A percentile compares a stretch with the other conserved stretches of the same genome.
These are phyloP conservation scores for Sminthurides aquaticus DNA, from an alignment of 2,888 invertebrate species.

Conservation along the genomic window DNA sequence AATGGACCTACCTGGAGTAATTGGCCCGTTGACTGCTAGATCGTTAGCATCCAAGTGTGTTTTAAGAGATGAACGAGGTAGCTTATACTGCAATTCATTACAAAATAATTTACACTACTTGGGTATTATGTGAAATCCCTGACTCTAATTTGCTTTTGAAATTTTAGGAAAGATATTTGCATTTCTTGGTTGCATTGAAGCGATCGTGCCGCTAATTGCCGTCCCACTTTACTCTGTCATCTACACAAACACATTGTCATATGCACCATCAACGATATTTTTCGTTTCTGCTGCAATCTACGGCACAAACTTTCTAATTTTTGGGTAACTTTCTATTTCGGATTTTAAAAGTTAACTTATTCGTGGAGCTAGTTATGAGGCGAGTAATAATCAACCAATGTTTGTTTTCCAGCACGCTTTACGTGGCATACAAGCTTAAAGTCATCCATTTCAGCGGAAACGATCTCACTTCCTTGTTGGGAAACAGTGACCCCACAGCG, in stretches of 20 bases:
- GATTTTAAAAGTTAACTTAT: slow-evolving; percentile 5
- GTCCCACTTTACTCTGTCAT: slow-evolving; percentile 41
- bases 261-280: slow-evolving; percentile 37
- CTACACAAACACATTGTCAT: slow-evolving; percentile 34
- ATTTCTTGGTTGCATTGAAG: slow-evolving; percentile 42
- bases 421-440: slow-evolving; percentile 35
- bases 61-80: slow-evolving; percentile 42
- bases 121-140: too few relatives aligned
- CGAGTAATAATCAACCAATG: too few relatives aligned
- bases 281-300: slow-evolving; percentile 37
- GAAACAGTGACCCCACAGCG: neutral
- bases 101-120: neutral
- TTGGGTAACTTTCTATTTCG: slow-evolving; percentile 33
- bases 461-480: slow-evolving; percentile 30
- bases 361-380: too few relatives aligned
- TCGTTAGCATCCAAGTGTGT: slow-evolving; percentile 43
- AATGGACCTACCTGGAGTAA: slow-evolving; percentile 40
- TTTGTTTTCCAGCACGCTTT: slow-evolving; percentile 28
- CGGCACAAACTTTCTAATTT: slow-evolving; percentile 33
- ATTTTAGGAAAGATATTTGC: slow-evolving; percentile 40
- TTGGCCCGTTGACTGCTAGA: slow-evolving; percentile 39
- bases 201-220: slow-evolving; percentile 40
- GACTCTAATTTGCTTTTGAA: too few relatives aligned
- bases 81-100: too few relatives aligned
- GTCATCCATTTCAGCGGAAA: slow-evolving; percentile 36